These are phyloP conservation scores for Trialeurodes vaporariorum DNA, from an alignment of 1,140 invertebrate genomes.

Conservation along the genomic window DNA sequence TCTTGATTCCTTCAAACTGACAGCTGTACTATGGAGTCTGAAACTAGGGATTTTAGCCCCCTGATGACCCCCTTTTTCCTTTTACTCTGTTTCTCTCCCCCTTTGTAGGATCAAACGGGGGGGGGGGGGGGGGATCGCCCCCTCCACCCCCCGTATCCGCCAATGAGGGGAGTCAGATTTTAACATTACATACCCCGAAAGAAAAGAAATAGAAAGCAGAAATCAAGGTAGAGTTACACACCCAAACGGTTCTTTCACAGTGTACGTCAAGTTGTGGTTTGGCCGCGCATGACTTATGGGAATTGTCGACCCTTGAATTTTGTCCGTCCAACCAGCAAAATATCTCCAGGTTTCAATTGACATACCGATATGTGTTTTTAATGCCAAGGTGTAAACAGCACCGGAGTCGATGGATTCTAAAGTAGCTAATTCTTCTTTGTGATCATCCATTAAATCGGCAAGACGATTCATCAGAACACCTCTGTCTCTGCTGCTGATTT, in stretches of 20 bases:
- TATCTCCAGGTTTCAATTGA: conserved; percentile 87
- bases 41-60: no score
- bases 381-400: conserved; percentile 85
- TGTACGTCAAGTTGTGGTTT: conserved; percentile 78
- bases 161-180: no score
- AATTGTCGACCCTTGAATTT: conserved; percentile 84
- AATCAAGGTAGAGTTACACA: conserved; percentile 9
- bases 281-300: conserved; percentile 79
- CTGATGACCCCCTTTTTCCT: no score
- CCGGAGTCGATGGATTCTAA: conserved; percentile 87
- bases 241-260: conserved; percentile 72
- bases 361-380: conserved; percentile 92
- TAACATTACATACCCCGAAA: no score
- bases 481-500: conserved; percentile 70
- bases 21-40: no score
- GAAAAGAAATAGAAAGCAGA: not conserved
- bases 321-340: conserved; percentile 90
- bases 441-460: conserved; percentile 85
- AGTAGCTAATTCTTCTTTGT: conserved; percentile 88
- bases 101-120: no score
- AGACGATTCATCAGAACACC: conserved; percentile 60
- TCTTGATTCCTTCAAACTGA: no score
- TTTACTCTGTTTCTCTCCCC: no score
- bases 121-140: no score
- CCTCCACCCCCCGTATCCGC: no score